Percentiles rank a stretch among this genome's conserved stretches.
Evolutionary conservation across 2,797 vertebrate species (phyloP).

Genomic region (Cossypha caffra): DNA sequence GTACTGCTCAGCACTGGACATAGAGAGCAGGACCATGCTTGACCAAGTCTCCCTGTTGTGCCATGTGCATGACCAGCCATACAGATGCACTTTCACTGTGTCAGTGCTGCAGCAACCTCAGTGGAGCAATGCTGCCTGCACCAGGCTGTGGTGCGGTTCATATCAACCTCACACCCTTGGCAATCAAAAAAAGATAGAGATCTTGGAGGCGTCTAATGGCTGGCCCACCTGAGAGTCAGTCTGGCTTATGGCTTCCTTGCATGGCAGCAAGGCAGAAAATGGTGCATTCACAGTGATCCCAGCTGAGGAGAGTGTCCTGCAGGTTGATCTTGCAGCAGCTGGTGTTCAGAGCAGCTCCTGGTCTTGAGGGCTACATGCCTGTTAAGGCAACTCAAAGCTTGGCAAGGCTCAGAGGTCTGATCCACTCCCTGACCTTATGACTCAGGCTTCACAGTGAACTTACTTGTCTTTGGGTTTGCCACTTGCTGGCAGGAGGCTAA

Average conservation of each 20-base stretch:
- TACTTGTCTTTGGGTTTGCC: background rate
- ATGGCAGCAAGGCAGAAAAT: background rate
- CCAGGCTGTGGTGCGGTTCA: background rate
- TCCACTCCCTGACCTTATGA: background rate
- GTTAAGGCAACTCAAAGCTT: background rate
- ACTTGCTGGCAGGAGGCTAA: background rate
- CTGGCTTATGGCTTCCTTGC: background rate
- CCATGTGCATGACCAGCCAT: fast-evolving
- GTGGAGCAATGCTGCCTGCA: background rate
- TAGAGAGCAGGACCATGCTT: fast-evolving
- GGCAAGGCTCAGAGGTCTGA: background rate
- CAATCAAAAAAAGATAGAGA: background rate
- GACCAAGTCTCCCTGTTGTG: background rate
- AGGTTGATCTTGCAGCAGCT: background rate
- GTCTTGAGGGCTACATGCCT: background rate
- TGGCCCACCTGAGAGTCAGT: background rate
- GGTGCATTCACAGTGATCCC: background rate
- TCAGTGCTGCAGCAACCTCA: background rate
- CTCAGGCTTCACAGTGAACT: background rate
- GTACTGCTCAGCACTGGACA: background rate
- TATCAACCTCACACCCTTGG: background rate
- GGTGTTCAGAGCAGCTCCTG: background rate
- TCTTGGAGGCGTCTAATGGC: background rate
- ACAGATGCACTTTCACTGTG: background rate
- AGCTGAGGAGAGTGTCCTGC: background rate